phyloP scores from a whole-genome alignment of 2,113 vertebrate genomes.

The Panthera leo region DNA sequence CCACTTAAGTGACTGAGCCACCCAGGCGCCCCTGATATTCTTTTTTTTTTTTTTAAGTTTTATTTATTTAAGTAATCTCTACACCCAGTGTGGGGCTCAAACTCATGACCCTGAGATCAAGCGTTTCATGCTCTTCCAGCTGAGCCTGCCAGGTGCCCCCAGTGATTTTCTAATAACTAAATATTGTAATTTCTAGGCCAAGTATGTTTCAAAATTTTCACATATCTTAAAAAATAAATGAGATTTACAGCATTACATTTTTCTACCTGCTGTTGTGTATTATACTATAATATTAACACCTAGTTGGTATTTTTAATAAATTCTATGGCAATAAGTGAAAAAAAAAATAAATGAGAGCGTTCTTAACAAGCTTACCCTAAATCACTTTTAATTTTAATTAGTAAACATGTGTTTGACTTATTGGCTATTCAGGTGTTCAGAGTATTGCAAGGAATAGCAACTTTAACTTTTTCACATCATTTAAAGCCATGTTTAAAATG shows the following conservation, averaged over 20 bases:
- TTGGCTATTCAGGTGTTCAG: background rate
- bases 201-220: background rate
- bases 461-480: background rate
- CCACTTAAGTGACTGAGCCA: no score
- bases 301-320: no score
- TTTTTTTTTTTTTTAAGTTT: background rate
- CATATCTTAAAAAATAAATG: background rate
- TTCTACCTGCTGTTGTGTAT: no score
- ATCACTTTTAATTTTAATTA: slow-evolving; percentile 38
- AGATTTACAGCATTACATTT: background rate
- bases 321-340: no score
- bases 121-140: background rate
- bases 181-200: background rate
- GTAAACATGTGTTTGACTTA: background rate
- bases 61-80: background rate
- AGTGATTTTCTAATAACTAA: slow-evolving; percentile 1
- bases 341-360: background rate
- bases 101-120: background rate
- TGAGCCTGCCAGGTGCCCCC: background rate
- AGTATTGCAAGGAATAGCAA: background rate
- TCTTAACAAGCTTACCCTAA: background rate
- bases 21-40: no score
- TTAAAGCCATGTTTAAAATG: background rate
- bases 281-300: no score
- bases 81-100: background rate